Conservation (phyloP, 2,113 vertebrate species). For the Myiagra hebetior region DNA sequence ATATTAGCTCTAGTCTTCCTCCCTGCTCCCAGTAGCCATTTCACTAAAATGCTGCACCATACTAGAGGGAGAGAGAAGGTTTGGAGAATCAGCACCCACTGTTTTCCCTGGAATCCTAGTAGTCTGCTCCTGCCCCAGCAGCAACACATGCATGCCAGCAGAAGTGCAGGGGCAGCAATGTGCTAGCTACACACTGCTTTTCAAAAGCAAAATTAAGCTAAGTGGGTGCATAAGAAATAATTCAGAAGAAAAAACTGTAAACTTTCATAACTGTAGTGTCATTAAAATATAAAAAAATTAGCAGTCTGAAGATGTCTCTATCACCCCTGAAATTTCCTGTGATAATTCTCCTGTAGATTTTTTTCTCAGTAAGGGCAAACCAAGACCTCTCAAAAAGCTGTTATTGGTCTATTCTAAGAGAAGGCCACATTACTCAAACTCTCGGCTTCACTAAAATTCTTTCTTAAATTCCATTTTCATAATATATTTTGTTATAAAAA, state of each 20-base stretch:
- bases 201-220: not conserved
- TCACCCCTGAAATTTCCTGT: not conserved
- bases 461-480: slow-evolving; percentile 58
- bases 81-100: not conserved
- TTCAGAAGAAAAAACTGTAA: slow-evolving; percentile 50
- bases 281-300: not conserved
- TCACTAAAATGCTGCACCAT: not conserved
- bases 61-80: not conserved
- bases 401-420: slow-evolving; percentile 55
- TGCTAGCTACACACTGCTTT: not conserved
- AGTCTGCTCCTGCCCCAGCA: not conserved
- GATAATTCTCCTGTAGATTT: not conserved
- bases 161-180: not conserved
- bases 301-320: not conserved
- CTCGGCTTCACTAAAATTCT: slow-evolving; percentile 58
- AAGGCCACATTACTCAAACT: slow-evolving; percentile 59
- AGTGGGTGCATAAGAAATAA: not conserved
- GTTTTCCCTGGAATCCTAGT: not conserved
- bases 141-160: not conserved
- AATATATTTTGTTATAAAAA: slow-evolving; percentile 50
- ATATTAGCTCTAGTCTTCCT: not conserved
- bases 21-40: not conserved
- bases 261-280: slow-evolving; percentile 73
- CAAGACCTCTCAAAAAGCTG: slow-evolving; percentile 32
- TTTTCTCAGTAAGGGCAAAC: not conserved